Evolutionary conservation across 2,888 invertebrate species (phyloP).

Genomic region (Anoplius nigerrimus): DNA sequence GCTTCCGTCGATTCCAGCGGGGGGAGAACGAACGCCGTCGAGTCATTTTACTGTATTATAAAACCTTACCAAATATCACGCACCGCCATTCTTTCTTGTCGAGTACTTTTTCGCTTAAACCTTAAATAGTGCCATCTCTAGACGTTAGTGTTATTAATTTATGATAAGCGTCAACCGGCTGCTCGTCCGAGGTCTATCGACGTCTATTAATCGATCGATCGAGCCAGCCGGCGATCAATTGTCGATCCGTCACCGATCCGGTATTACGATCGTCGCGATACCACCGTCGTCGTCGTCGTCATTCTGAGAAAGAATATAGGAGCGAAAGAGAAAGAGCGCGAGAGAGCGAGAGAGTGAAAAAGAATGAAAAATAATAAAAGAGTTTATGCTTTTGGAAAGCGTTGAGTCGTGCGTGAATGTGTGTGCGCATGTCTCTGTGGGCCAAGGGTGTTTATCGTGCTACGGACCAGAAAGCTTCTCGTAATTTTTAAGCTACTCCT

Average conservation of each 20-base stretch:
- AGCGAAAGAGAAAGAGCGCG: not conserved
- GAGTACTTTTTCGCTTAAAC: slow-evolving; percentile 14
- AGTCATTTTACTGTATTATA: slow-evolving; percentile 58
- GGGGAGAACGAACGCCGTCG: slow-evolving; percentile 27
- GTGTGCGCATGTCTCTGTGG: too few relatives aligned
- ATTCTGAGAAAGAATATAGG: not conserved
- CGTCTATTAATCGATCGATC: not conserved
- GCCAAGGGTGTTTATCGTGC: too few relatives aligned
- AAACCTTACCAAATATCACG: slow-evolving; percentile 60
- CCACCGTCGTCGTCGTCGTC: slow-evolving; percentile 7
- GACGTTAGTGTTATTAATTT: too few relatives aligned
- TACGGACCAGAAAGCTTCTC: too few relatives aligned
- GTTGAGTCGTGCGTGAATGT: too few relatives aligned
- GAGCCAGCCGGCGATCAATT: not conserved
- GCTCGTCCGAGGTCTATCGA: not conserved
- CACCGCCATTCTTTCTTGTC: slow-evolving; percentile 32
- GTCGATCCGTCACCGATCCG: not conserved
- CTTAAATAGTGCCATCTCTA: slow-evolving; percentile 25
- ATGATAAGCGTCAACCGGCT: too few relatives aligned
- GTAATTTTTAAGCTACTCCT: too few relatives aligned
- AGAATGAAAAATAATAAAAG: not conserved
- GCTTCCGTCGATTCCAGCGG: slow-evolving; percentile 12
- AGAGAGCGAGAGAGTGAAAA: not conserved
- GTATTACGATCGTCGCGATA: not conserved
- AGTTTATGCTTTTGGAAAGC: not conserved